Evolutionary conservation across 1,140 invertebrate genomes (phyloP).

Genomic region (Drosophila navojoa): DNA sequence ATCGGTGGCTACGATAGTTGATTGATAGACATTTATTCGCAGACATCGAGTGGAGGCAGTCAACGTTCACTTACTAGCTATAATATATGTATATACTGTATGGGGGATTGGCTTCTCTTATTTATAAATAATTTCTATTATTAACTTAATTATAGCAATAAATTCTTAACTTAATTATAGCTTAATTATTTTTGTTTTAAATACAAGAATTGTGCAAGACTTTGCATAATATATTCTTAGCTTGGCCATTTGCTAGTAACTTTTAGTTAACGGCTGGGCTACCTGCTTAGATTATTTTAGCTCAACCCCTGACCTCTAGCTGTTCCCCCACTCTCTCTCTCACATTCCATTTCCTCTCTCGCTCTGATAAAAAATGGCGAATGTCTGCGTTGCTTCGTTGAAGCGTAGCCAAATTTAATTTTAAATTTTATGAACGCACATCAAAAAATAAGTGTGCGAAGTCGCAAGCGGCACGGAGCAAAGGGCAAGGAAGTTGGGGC

Average conservation of each 20-base stretch:
- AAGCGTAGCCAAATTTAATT: constrained; percentile 71
- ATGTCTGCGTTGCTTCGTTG: constrained; percentile 56
- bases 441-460: constrained; percentile 61
- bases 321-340: background rate
- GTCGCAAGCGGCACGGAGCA: background rate
- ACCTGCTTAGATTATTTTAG: constrained; percentile 30
- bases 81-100: too few relatives aligned
- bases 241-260: constrained; percentile 25
- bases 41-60: too few relatives aligned
- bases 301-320: constrained; percentile 1
- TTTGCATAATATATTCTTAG: constrained; percentile 30
- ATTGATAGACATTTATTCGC: too few relatives aligned
- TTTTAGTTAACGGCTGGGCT: constrained; percentile 33
- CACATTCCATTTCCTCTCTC: constrained; percentile 5
- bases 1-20: too few relatives aligned
- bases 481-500: too few relatives aligned
- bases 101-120: too few relatives aligned
- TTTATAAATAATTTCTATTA: background rate
- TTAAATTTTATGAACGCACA: constrained; percentile 78
- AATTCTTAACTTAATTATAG: constrained; percentile 3
- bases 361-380: constrained; percentile 65
- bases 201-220: constrained; percentile 6
- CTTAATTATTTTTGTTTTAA: constrained; percentile 11
- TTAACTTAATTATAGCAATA: background rate
- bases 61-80: too few relatives aligned